Evolutionary conservation across 2,888 invertebrate genomes (phyloP), one percentile per base, ranked within the genome.

Genomic region (Litoditis marina): DNA sequence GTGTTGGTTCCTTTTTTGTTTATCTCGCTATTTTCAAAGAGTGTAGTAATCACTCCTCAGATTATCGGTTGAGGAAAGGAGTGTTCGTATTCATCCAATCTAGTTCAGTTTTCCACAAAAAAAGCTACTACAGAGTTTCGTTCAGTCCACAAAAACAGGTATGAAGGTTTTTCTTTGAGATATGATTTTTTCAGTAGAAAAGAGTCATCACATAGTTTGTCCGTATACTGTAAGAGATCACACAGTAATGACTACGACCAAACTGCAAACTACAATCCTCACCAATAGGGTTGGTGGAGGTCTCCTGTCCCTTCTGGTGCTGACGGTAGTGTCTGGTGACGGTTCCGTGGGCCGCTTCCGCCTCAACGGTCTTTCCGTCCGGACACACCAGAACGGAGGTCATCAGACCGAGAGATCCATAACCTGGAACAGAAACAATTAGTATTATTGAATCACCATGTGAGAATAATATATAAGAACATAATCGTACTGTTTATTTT

Each of bases 321-420:
- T 84, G 79, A 53, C 87, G 77, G 85, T 88, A 94, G 84, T 94
- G 94, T 63, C 94, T 88, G 0, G 94, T 94, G 63, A 92, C 94
- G 0, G 96, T 96, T 47, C 96, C 96, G 84, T 98, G 96, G 64
- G 96, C 96, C 16, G 96, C 96, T 86, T 98, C 96, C 0, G 95
- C 90, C 85, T 96, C 96, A 0, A 96, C 91, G 0, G 96, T 98
- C 84, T 92, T 93, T 31, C 96, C 96, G 86, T 98, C 96, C 4
- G 96, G 96, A 82, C 94, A 94, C 60, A 96, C 85, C 46, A 98
- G 87, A 1, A 98, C 96, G 16, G 94, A 94, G 0, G 96, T 98
- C 98, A 98, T 98, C 76, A 98, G 87, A 74, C 96, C 96, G 63
- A 96, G 87, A 0, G 94, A 95, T 16, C 96, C 88, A 78, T 85